These are phyloP conservation scores for Nasonia longicornis DNA, from an alignment of 1,140 invertebrate species.

Conservation along the genomic window DNA sequence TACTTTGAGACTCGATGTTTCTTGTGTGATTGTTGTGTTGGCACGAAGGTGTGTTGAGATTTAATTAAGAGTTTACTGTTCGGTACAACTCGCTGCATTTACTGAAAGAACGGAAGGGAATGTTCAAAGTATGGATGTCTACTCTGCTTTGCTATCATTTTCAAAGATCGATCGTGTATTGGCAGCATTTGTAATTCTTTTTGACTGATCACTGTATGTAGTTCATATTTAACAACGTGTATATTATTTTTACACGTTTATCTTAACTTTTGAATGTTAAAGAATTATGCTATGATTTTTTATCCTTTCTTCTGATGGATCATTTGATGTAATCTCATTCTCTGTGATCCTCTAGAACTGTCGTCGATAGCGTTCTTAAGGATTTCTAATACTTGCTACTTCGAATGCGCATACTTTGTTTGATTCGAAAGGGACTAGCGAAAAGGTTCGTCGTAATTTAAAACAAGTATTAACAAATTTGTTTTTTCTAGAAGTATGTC, in stretches of 20 bases:
- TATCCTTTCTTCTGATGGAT: not conserved
- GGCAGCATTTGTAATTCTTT: not conserved
- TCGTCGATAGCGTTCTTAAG: not conserved
- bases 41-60: too few relatives aligned
- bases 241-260: not conserved
- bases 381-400: not conserved
- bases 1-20: not conserved
- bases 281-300: not conserved
- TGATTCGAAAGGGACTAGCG: not conserved
- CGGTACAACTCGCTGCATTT: too few relatives aligned
- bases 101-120: too few relatives aligned
- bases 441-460: not conserved
- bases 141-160: not conserved
- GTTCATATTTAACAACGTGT: not conserved
- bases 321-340: not conserved
- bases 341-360: not conserved
- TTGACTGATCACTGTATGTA: not conserved
- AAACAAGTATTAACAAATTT: not conserved
- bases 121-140: too few relatives aligned
- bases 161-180: not conserved
- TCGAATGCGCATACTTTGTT: not conserved
- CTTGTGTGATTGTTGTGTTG: not conserved
- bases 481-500: not conserved
- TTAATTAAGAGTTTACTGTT: too few relatives aligned
- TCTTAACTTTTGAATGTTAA: not conserved